Conservation (phyloP, 2,797 vertebrate species). For the Siniperca scherzeri region DNA sequence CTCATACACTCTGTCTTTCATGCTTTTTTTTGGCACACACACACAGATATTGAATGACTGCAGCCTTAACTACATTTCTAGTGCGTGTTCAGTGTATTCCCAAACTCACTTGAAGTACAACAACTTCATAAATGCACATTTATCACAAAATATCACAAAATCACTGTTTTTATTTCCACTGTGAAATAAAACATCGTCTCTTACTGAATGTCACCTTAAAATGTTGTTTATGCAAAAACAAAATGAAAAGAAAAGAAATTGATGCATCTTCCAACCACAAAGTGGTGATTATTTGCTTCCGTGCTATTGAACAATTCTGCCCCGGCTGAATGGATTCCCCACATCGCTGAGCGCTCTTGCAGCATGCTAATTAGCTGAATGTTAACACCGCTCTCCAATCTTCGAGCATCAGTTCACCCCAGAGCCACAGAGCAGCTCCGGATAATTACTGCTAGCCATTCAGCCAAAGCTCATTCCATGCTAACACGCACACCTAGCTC, state of each 20-base stretch:
- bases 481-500: conserved; percentile 31
- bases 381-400: conserved; percentile 31
- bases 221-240: neutral
- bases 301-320: conserved; percentile 21
- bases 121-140: neutral
- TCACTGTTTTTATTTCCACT: neutral
- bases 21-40: conserved; percentile 16
- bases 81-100: neutral
- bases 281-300: conserved; percentile 41
- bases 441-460: conserved; percentile 42
- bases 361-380: conserved; percentile 55
- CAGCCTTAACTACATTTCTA: neutral
- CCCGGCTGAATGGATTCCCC: conserved; percentile 46
- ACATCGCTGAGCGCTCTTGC: conserved; percentile 1
- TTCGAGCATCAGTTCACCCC: conserved; percentile 47
- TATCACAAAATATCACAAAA: neutral
- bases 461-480: conserved; percentile 35
- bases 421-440: conserved; percentile 26
- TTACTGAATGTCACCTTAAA: neutral
- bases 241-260: neutral
- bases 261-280: conserved; percentile 25
- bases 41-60: neutral
- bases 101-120: neutral
- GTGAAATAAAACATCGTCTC: neutral
- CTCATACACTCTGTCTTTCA: neutral